These are phyloP conservation scores for Chlorops oryzae DNA, from an alignment of 1,140 invertebrate genomes.

Conservation along the genomic window DNA sequence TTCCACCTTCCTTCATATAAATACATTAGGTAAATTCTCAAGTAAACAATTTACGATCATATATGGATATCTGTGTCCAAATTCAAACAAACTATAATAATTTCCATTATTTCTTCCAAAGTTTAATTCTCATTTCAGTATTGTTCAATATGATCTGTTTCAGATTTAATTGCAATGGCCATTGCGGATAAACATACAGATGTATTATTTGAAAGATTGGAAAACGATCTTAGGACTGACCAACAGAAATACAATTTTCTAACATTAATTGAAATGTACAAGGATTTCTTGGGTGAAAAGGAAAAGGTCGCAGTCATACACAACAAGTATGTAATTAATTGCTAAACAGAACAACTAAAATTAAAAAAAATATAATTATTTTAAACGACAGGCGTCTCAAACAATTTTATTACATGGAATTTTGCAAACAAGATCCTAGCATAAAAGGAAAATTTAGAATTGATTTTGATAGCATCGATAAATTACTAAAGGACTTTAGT, in stretches of 20 bases:
- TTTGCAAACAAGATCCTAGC: conserved; percentile 37
- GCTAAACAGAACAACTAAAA: neutral
- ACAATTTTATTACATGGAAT: conserved; percentile 40
- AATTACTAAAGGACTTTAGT: conserved; percentile 38
- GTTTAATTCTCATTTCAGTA: neutral
- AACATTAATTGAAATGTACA: conserved; percentile 41
- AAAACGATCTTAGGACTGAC: conserved; percentile 34
- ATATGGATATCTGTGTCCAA: too few relatives aligned
- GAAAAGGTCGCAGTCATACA: conserved; percentile 26
- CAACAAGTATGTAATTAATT: conserved; percentile 24
- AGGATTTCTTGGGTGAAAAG: conserved; percentile 26
- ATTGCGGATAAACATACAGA: conserved; percentile 24
- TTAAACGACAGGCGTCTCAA: conserved; percentile 30
- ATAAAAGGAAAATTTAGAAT: conserved; percentile 36
- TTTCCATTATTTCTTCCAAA: neutral
- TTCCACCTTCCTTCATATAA: too few relatives aligned
- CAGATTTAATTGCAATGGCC: conserved; percentile 36
- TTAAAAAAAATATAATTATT: neutral
- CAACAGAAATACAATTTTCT: conserved; percentile 37
- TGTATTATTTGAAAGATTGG: conserved; percentile 26
- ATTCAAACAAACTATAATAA: too few relatives aligned
- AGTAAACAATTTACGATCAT: neutral
- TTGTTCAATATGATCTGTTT: too few relatives aligned
- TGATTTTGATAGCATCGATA: conserved; percentile 37
- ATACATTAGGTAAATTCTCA: too few relatives aligned